phyloP scores from a whole-genome alignment of 2,888 invertebrate genomes.

The Noctua fimbriata region DNA sequence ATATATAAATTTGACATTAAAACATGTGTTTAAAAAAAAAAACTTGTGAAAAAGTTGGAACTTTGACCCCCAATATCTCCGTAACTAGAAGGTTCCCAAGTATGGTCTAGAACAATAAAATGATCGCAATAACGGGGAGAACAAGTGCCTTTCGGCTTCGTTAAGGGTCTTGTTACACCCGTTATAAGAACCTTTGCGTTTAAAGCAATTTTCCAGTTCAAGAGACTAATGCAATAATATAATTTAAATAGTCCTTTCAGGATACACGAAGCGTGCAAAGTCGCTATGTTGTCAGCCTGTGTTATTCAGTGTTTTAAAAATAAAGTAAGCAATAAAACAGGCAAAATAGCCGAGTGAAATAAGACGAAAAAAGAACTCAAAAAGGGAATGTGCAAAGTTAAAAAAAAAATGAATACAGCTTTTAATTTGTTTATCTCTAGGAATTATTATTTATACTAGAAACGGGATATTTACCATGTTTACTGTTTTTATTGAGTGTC shows the following conservation, averaged over 20 bases:
- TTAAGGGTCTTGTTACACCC: too few relatives aligned
- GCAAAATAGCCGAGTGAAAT: background rate
- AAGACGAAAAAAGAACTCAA: background rate
- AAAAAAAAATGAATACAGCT: background rate
- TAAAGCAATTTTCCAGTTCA: slow-evolving; percentile 9
- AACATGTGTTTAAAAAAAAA: too few relatives aligned
- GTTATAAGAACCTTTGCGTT: background rate
- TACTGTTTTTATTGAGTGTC: too few relatives aligned
- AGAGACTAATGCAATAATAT: background rate
- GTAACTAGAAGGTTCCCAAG: too few relatives aligned
- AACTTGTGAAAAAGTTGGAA: too few relatives aligned
- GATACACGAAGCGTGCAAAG: background rate
- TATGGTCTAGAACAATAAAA: too few relatives aligned
- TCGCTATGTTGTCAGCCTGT: background rate
- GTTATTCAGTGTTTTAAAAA: background rate
- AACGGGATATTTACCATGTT: too few relatives aligned
- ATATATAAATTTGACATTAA: too few relatives aligned
- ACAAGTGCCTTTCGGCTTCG: too few relatives aligned
- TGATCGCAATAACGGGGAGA: too few relatives aligned
- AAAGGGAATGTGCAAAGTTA: background rate
- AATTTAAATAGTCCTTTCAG: background rate
- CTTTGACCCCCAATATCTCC: too few relatives aligned
- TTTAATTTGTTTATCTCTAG: background rate
- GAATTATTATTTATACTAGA: too few relatives aligned
- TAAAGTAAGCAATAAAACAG: background rate